Conservation (phyloP, 1,140 invertebrate genomes). For the Tetramorium simillimum region DNA sequence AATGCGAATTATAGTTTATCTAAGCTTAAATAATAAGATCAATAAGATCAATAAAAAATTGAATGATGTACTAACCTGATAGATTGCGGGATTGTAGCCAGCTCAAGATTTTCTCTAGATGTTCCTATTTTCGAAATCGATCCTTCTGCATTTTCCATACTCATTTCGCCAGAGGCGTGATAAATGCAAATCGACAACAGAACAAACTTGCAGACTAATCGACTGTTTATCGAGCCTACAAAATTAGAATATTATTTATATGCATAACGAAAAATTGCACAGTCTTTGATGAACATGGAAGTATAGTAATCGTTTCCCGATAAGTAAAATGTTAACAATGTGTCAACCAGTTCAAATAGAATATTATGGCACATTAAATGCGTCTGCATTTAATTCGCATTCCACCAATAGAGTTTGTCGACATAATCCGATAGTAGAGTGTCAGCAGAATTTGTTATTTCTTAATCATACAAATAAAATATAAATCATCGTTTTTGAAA, state of each 20-base stretch:
- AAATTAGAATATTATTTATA: conserved; percentile 8
- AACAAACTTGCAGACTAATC: conserved; percentile 62
- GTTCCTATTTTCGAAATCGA: not conserved
- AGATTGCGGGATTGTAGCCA: conserved; percentile 73
- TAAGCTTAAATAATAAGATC: not conserved
- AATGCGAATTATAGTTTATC: not conserved
- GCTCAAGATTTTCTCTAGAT: conserved; percentile 47
- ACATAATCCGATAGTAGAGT: conserved; percentile 3
- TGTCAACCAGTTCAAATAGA: not conserved
- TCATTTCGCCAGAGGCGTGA: conserved; percentile 43
- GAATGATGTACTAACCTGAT: conserved; percentile 71
- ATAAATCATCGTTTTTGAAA: too few species aligned
- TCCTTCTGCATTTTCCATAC: not conserved
- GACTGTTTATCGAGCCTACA: conserved; percentile 67
- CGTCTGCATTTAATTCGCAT: not conserved
- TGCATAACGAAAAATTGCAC: not conserved
- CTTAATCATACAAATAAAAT: not conserved
- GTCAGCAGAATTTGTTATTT: not conserved
- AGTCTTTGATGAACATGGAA: not conserved
- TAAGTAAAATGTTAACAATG: conserved; percentile 15
- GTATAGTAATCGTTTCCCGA: conserved; percentile 18
- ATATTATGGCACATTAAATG: not conserved
- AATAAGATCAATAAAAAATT: not conserved
- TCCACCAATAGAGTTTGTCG: not conserved
- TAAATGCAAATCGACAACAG: conserved; percentile 67